Conservation (phyloP, 1,140 invertebrate species). For the Euschistus heros region DNA sequence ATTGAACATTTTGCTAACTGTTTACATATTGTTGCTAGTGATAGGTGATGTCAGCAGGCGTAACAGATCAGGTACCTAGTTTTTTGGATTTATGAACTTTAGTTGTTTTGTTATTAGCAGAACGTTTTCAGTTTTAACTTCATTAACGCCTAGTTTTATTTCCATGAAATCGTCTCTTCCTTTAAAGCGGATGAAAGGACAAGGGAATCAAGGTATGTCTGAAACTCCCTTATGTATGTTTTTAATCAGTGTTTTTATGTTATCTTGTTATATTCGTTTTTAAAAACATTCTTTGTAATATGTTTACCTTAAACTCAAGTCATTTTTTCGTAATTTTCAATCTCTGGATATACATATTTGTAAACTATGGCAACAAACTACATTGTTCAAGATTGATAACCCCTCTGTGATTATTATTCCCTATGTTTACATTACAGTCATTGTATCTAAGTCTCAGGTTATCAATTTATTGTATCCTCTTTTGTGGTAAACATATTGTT, state of each 20-base stretch:
- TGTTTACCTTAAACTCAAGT: too few relatives aligned
- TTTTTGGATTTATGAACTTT: conserved; percentile 23
- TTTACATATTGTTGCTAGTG: conserved; percentile 9
- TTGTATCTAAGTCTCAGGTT: too few relatives aligned
- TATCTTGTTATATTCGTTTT: background rate
- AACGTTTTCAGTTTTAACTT: conserved; percentile 5
- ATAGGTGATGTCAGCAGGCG: conserved; percentile 38
- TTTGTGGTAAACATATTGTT: too few relatives aligned
- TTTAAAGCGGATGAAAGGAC: conserved; percentile 79
- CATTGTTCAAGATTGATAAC: too few relatives aligned
- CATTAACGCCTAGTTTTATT: conserved; percentile 3
- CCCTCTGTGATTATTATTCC: too few relatives aligned
- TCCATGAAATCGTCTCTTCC: conserved; percentile 19
- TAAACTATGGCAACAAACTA: too few relatives aligned
- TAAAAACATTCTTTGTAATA: too few relatives aligned
- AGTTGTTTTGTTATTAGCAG: conserved; percentile 8
- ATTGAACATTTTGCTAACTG: background rate
- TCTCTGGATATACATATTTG: too few relatives aligned
- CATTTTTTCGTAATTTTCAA: too few relatives aligned
- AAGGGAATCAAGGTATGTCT: conserved; percentile 62
- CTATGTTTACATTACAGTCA: too few relatives aligned
- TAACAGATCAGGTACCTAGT: conserved; percentile 37
- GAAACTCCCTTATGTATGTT: background rate
- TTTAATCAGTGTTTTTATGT: background rate
- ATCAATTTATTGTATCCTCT: too few relatives aligned